Base-by-base conservation (phyloP, 2,113 vertebrate species). In the Erpornis zantholeuca region DNA sequence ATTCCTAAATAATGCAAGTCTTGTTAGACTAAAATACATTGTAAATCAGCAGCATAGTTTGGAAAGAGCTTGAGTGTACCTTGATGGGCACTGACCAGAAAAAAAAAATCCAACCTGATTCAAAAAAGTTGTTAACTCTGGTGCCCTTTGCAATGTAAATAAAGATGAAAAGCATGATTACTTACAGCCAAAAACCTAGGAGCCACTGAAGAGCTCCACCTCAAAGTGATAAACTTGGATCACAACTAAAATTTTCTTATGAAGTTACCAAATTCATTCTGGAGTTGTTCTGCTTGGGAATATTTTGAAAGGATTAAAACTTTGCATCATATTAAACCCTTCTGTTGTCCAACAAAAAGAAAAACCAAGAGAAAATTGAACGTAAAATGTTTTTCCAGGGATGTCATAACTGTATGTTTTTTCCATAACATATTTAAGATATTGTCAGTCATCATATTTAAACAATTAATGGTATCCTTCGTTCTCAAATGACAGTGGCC, bases 241-340 rank as follows among this genome's bases (percentile, higher is more conserved):
- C 5, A 63, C 21, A 77, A 65, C 4, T 23, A 21, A 31, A 22
- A 61, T 40, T 61, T n/a, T 28, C 14, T 50, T 44, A 35, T 10
- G 3, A 76, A 80, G 10, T 68, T n/a, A 40, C 0, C 31, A n/a
- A 31, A 29, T 42, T 42, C 40, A 21, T 44, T 81, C 31, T 60
- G 31, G 4, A 60, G 36, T 13, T 1, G 24, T 54, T 70, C 22
- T 73, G 8, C 14, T 52, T 6, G 0, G 15, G 1, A 47, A 21
- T 52, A 4, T 59, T 66, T 65, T 40, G 19, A 85, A 82, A 68
- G 11, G 2, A 52, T 40, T 68, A 40, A 75, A 72, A 45, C 20
- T 53, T 44, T 3, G 2, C 13, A 28, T 7, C 9, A 15, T 20
- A 49, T 33, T 29, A 82, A 76, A 70, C 1, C 3, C 7, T 61